Evolutionary conservation across 2,888 invertebrate genomes (phyloP).

Genomic region (Nemurella pictetii): DNA sequence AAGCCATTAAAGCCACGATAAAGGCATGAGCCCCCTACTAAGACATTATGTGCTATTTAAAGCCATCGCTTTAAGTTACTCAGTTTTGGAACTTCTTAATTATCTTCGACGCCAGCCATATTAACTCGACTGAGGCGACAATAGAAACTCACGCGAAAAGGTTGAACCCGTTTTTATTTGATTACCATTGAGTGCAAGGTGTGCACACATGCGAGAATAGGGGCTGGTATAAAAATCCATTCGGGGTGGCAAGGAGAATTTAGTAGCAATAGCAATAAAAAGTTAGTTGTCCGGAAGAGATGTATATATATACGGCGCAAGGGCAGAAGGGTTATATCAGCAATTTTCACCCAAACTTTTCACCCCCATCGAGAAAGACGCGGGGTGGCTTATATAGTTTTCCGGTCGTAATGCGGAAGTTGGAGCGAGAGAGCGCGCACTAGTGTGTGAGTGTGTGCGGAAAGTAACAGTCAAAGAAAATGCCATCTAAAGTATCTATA

Average conservation of each 20-base stretch:
- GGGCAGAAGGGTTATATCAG: constrained; percentile 13
- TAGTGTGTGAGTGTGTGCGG: not conserved
- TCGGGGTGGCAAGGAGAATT: not conserved
- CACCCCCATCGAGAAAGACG: not conserved
- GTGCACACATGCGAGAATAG: not conserved
- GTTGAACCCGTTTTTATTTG: not conserved
- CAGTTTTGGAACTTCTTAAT: not conserved
- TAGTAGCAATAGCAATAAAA: constrained; percentile 20
- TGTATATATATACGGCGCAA: not conserved
- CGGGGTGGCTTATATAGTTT: not conserved
- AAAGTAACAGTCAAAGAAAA: not conserved
- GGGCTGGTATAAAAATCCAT: not conserved
- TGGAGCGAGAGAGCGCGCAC: not conserved
- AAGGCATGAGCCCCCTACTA: no score
- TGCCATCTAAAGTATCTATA: not conserved
- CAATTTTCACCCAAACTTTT: constrained; percentile 13
- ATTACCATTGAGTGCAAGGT: not conserved
- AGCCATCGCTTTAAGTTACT: no score
- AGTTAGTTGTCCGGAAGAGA: constrained; percentile 6
- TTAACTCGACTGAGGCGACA: not conserved
- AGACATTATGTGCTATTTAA: no score
- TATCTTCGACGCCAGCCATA: not conserved
- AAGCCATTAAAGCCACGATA: no score
- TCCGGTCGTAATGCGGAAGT: not conserved
- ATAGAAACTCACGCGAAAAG: not conserved